phyloP scores from a whole-genome alignment of 2,797 vertebrate species.

The Taeniopygia guttata region DNA sequence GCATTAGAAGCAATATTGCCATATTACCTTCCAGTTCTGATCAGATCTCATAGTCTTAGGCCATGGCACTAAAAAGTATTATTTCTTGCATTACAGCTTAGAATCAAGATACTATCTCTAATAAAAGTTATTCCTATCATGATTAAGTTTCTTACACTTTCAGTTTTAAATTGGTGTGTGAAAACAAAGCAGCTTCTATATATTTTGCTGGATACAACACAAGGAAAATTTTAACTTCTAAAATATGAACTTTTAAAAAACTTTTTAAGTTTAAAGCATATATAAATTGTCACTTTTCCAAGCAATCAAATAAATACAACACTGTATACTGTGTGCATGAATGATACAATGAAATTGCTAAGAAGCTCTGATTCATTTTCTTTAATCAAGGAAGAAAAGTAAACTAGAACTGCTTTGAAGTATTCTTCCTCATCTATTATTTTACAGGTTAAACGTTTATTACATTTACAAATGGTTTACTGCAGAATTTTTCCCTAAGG shows the following conservation, averaged over 20 bases:
- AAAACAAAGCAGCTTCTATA: not conserved
- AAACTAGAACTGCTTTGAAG: constrained; percentile 19
- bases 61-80: not conserved
- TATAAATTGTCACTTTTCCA: not conserved
- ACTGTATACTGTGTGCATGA: not conserved
- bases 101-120: not conserved
- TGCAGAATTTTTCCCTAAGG: constrained; percentile 33
- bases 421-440: constrained; percentile 18
- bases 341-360: not conserved
- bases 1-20: not conserved
- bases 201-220: not conserved
- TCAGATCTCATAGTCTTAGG: not conserved
- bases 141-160: not conserved
- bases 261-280: not conserved
- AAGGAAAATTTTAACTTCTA: not conserved
- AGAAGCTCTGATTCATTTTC: not conserved
- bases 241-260: not conserved
- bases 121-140: not conserved
- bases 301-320: not conserved
- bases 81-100: not conserved
- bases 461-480: constrained; percentile 57
- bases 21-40: not conserved
- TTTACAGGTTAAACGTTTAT: constrained; percentile 55
- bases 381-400: not conserved
- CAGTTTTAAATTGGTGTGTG: not conserved